Evolutionary conservation across 2,113 vertebrate genomes (phyloP), one percentile per base, ranked within the genome.

Genomic region (Athene cunicularia): DNA sequence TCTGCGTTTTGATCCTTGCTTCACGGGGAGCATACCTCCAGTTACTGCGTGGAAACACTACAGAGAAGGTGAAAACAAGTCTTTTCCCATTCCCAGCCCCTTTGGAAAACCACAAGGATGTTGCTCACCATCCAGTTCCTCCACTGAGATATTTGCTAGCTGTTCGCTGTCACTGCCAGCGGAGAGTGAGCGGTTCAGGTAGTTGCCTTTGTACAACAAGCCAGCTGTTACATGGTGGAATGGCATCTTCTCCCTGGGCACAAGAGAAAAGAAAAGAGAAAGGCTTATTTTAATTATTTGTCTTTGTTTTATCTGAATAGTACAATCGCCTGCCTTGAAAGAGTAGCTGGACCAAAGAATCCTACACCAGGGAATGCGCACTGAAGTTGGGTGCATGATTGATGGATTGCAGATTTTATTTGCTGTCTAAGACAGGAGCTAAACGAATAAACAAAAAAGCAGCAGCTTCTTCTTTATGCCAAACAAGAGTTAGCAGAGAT

Each of bases 191-290:
- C 99, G 98, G 98, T 99, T 99, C 98, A 99, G 98, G 97, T 99
- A 99, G 98, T 99, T 99, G 97, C 99, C 99, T 93, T 99, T 99
- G 98, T 99, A 99, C 97, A 99, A 98, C 98, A 99, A 98, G 91
- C 99, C 99, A 80, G 99, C 99, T 85, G 99, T 99, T 97, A 99
- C 99, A 96, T 99, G 99, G 96, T 99, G 99, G 98, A 99, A 99
- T 97, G 99, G 99, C 99, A 99, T 99, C 99, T 99, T 99, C 98
- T 99, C 99, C 99, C 99, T 99, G 93, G 39, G 43, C 47, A 52
- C 28, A 12, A 14, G 37, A 37, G 41, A 79, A 33, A 89, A 9
- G 28, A 33, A 33, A 58, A 53, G 19, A 92, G 60, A 93, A 62
- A 50, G 23, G 43, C 11, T 50, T 6, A 17, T 19, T 67, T 60